Evolutionary conservation across 2,113 vertebrate genomes (phyloP).

Genomic region (Conger conger): DNA sequence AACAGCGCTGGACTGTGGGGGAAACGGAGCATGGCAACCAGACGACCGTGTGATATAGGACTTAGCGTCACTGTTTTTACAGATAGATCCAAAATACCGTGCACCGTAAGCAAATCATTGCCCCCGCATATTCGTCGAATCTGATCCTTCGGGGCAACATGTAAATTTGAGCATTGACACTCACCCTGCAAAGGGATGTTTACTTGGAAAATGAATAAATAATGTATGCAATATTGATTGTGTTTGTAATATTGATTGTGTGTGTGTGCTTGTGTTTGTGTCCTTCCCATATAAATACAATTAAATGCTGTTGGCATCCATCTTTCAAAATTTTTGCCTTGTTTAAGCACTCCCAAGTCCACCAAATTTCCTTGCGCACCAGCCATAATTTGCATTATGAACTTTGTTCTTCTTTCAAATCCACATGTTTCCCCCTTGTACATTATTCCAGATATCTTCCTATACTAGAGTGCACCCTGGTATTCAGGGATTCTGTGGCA

Average conservation of each 20-base stretch:
- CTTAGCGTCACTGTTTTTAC: not conserved
- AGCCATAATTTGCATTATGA: not conserved
- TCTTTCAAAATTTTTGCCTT: not conserved
- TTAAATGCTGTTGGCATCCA: not conserved
- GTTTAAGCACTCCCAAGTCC: not conserved
- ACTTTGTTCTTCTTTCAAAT: no score
- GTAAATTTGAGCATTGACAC: not conserved
- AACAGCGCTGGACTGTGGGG: conserved; percentile 26
- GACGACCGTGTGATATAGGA: not conserved
- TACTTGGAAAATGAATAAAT: not conserved
- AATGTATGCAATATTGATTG: not conserved
- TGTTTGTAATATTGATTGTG: not conserved
- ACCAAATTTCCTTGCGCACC: not conserved
- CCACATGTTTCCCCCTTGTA: not conserved
- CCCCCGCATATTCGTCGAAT: not conserved
- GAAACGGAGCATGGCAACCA: not conserved
- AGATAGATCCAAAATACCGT: not conserved
- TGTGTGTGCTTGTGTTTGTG: no score
- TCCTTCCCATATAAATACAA: not conserved
- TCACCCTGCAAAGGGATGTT: not conserved
- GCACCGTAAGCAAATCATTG: not conserved
- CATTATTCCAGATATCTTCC: not conserved
- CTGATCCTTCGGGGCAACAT: not conserved
- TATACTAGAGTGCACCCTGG: not conserved
- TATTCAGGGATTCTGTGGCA: not conserved